These are phyloP conservation scores for Pipistrellus nathusii DNA, from an alignment of 2,797 vertebrate genomes.

Conservation along the genomic window DNA sequence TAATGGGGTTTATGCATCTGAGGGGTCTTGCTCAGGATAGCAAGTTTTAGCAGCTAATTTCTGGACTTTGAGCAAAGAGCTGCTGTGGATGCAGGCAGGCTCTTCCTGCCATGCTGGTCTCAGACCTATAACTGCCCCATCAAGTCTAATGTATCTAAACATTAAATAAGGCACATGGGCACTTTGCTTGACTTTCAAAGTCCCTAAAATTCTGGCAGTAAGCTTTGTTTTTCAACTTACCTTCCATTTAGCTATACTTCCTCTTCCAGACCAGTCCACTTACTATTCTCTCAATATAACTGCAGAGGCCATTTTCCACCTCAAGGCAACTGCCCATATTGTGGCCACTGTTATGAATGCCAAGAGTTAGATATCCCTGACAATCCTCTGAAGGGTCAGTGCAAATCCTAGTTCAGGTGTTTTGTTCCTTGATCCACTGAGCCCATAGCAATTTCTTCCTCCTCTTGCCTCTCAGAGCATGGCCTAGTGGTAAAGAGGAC, in stretches of 20 bases:
- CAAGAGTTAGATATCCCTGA: background rate
- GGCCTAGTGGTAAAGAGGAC: background rate
- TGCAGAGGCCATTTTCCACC: background rate
- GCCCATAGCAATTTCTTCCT: background rate
- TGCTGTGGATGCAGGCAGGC: background rate
- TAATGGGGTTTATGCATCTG: background rate
- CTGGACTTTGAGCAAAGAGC: background rate
- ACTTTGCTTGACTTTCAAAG: background rate
- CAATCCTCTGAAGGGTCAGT: background rate
- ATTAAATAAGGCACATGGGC: background rate
- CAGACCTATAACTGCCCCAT: background rate
- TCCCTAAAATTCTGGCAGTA: background rate
- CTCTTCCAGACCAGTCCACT: background rate
- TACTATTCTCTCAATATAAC: background rate
- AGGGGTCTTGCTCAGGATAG: background rate
- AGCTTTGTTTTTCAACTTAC: constrained; percentile 1
- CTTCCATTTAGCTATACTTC: background rate
- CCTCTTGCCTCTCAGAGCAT: background rate
- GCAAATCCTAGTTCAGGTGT: background rate
- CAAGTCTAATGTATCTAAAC: background rate
- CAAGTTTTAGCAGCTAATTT: background rate
- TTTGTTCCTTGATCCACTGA: background rate
- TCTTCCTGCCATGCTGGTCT: background rate
- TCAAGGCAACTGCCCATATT: background rate
- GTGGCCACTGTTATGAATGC: background rate